Percentiles rank a stretch among this genome's conserved stretches.
phyloP scores from a whole-genome alignment of 2,888 invertebrate species.

The Gnatocerus cornutus region DNA sequence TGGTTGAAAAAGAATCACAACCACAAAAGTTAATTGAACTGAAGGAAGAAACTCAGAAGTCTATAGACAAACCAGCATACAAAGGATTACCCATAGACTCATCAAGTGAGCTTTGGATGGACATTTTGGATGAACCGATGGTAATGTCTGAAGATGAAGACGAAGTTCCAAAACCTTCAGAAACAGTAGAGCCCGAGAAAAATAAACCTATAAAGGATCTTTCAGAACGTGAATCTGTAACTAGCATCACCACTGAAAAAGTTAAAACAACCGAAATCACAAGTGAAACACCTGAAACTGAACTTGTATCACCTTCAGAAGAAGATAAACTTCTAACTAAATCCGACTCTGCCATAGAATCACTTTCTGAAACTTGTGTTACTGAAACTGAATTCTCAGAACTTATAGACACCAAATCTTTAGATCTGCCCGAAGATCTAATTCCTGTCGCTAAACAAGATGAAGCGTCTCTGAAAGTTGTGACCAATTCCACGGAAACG shows the following conservation, averaged over 20 bases:
- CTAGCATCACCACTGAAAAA: too few relatives aligned
- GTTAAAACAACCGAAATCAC: too few relatives aligned
- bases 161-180: not conserved
- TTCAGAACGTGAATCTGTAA: too few relatives aligned
- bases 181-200: not conserved
- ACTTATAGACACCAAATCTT: slow-evolving; percentile 27
- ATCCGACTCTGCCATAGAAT: slow-evolving; percentile 25
- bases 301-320: not conserved
- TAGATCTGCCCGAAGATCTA: not conserved
- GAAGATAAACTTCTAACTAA: not conserved
- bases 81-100: slow-evolving; percentile 56
- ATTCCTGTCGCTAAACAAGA: not conserved
- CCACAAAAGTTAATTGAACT: not conserved
- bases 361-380: slow-evolving; percentile 12
- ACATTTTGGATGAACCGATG: slow-evolving; percentile 61
- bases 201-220: not conserved
- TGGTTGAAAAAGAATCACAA: not conserved
- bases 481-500: slow-evolving; percentile 21
- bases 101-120: slow-evolving; percentile 54
- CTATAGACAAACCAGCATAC: slow-evolving; percentile 39
- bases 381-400: slow-evolving; percentile 22
- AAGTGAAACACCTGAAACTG: too few relatives aligned
- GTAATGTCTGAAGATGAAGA: slow-evolving; percentile 55
- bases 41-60: not conserved
- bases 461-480: slow-evolving; percentile 6